A percentile compares a stretch with the other conserved stretches of the same genome.
Evolutionary conservation across 2,113 vertebrate genomes (phyloP).

Genomic region (Anhinga anhinga): DNA sequence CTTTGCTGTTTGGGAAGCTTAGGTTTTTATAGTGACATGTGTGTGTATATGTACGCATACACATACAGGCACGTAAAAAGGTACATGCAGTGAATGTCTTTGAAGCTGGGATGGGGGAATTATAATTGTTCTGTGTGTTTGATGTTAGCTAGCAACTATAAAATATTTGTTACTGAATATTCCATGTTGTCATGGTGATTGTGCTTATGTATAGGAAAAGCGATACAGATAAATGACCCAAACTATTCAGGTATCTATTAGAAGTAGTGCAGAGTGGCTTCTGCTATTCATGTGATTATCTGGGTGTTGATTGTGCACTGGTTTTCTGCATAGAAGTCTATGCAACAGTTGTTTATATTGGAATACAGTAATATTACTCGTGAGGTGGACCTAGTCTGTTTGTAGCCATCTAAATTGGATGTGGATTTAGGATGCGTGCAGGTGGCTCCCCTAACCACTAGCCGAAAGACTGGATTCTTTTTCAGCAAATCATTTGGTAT

Average conservation of each 20-base stretch:
- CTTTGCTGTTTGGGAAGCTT: conserved; percentile 48
- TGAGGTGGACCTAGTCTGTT: not conserved
- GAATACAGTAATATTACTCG: not conserved
- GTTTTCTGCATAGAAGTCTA: not conserved
- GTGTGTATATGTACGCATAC: not conserved
- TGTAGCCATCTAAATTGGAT: not conserved
- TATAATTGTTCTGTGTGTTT: conserved; percentile 70
- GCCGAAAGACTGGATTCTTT: not conserved
- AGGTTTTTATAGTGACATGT: conserved; percentile 12
- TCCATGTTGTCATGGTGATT: conserved; percentile 11
- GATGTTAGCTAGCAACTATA: conserved; percentile 48
- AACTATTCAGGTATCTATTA: not conserved
- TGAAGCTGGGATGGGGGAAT: conserved; percentile 71
- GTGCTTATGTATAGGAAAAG: not conserved
- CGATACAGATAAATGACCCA: not conserved
- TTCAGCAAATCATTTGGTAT: not conserved
- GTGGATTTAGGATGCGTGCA: not conserved
- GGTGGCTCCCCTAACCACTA: not conserved
- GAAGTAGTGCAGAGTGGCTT: not conserved
- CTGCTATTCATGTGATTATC: not conserved
- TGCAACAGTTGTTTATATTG: not conserved
- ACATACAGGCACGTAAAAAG: not conserved
- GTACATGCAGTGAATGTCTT: conserved; percentile 44
- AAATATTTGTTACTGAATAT: conserved; percentile 15
- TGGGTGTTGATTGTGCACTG: not conserved